These are phyloP conservation scores for Ceratosolen fusciceps DNA, from an alignment of 1,140 invertebrate genomes.

Conservation along the genomic window DNA sequence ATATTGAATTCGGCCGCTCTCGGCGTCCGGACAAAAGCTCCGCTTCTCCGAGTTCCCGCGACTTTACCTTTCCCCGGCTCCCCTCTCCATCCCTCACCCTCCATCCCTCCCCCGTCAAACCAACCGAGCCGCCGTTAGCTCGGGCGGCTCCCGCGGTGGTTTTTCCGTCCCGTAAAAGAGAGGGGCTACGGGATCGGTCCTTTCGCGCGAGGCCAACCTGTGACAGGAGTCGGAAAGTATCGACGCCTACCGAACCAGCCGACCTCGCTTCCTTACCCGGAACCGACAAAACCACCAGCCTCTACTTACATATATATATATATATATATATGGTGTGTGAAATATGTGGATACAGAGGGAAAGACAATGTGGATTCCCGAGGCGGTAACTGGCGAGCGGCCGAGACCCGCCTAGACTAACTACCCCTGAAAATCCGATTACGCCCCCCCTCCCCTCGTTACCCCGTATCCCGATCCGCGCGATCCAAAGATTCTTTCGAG, in stretches of 20 bases:
- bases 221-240: constrained; percentile 26
- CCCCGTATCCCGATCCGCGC: not conserved
- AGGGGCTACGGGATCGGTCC: constrained; percentile 38
- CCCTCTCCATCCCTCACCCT: no score
- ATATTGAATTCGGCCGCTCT: constrained; percentile 60
- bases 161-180: constrained; percentile 43
- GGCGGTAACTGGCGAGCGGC: no score
- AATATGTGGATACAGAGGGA: no score
- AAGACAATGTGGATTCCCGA: constrained; percentile 34
- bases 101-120: no score
- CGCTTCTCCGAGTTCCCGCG: constrained; percentile 9
- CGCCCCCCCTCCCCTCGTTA: not conserved
- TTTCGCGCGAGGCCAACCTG: not conserved
- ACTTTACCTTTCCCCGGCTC: not conserved
- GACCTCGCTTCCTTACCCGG: not conserved
- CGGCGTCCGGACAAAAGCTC: constrained; percentile 57
- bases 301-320: no score
- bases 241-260: not conserved
- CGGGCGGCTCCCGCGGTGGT: constrained; percentile 40
- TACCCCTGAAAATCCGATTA: not conserved
- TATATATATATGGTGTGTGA: no score
- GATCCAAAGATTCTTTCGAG: no score
- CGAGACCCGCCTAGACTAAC: constrained; percentile 30
- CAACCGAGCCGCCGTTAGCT: no score
- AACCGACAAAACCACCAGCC: not conserved